Evolutionary conservation across 92 coral and sea anemone species (phyloP).

Genomic region (Bergia puertoricense): DNA sequence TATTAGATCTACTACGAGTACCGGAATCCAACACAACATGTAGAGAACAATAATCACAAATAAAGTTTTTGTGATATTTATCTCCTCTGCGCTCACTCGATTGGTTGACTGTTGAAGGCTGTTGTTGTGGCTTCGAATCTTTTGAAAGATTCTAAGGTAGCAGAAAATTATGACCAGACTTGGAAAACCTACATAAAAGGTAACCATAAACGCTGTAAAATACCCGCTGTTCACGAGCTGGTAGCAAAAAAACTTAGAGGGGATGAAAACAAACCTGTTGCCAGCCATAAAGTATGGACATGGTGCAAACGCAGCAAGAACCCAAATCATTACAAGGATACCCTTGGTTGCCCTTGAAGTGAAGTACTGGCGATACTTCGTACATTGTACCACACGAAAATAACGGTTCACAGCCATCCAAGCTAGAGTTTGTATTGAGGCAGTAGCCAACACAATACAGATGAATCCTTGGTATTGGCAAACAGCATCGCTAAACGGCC

Average conservation of each 20-base stretch:
- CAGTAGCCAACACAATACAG: conserved; percentile 34
- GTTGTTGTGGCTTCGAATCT: conserved; percentile 55
- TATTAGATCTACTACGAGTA: conserved; percentile 54
- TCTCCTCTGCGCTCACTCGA: conserved; percentile 55
- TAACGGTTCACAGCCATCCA: conserved; percentile 51
- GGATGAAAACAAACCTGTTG: conserved; percentile 59
- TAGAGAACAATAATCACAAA: conserved; percentile 65
- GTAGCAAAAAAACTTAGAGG: conserved; percentile 63
- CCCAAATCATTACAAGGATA: conserved; percentile 42
- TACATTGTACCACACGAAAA: conserved; percentile 34
- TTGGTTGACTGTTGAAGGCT: conserved; percentile 37
- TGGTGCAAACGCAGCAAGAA: conserved; percentile 39
- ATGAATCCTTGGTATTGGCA: conserved; percentile 63
- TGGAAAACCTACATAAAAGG: conserved; percentile 51
- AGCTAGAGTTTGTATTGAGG: conserved; percentile 61
- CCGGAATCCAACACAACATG: conserved; percentile 60
- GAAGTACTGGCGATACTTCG: conserved; percentile 45
- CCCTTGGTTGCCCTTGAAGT: conserved; percentile 39
- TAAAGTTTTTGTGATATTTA: conserved; percentile 52
- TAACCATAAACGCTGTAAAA: conserved; percentile 39
- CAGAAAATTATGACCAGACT: conserved; percentile 36
- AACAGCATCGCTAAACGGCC: conserved; percentile 61
- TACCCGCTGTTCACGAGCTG: conserved; percentile 33
- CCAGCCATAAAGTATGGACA: conserved; percentile 56
- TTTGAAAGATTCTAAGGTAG: conserved; percentile 52